Conservation (phyloP, 2,113 vertebrate species). For the Setophaga petechia region DNA sequence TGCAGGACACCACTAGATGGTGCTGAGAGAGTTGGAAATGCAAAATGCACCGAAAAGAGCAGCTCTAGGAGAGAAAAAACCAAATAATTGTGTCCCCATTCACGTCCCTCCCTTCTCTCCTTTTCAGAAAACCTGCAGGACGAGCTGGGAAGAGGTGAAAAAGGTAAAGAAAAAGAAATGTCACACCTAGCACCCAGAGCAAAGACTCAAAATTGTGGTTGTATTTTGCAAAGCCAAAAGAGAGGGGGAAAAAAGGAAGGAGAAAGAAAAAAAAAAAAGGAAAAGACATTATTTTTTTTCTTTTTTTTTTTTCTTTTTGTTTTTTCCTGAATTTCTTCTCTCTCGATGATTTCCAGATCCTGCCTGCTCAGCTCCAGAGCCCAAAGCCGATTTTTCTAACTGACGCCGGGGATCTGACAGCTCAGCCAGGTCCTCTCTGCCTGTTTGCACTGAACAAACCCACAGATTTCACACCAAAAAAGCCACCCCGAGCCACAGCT, state of each 20-base stretch:
- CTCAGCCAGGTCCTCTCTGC: neutral
- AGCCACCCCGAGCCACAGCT: neutral
- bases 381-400: neutral
- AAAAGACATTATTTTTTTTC: neutral
- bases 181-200: fast-evolving
- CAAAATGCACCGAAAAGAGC: neutral
- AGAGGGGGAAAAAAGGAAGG: neutral
- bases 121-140: slow-evolving; percentile 69
- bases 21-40: neutral
- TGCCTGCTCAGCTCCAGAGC: neutral
- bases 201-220: neutral
- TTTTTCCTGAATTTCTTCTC: neutral
- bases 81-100: neutral
- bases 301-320: neutral
- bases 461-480: neutral
- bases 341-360: neutral
- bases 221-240: neutral
- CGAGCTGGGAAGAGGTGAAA: slow-evolving; percentile 77
- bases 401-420: neutral
- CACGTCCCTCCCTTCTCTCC: neutral
- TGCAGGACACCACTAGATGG: neutral
- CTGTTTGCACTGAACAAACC: neutral
- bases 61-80: neutral
- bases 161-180: slow-evolving; percentile 52
- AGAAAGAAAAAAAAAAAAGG: too few relatives aligned